These are phyloP conservation scores for Listronotus oregonensis DNA, from an alignment of 1,140 invertebrate genomes.

Conservation along the genomic window DNA sequence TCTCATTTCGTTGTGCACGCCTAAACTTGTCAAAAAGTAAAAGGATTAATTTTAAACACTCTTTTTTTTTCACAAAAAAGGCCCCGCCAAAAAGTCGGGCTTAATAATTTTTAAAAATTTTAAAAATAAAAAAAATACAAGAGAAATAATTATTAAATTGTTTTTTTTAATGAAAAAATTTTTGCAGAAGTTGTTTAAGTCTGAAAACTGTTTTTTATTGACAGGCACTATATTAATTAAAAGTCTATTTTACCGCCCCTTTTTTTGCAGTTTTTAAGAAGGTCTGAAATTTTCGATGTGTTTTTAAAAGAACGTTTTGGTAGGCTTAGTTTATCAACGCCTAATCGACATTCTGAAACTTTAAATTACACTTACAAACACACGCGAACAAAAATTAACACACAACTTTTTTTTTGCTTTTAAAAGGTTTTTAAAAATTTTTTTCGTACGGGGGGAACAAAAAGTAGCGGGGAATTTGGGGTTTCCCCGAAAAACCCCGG, in stretches of 20 bases:
- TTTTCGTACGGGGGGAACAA: not conserved
- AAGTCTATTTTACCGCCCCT: not conserved
- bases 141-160: too few relatives aligned
- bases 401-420: constrained; percentile 18
- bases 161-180: too few relatives aligned
- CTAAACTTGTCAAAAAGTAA: not conserved
- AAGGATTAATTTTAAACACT: not conserved
- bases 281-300: constrained; percentile 25
- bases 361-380: constrained; percentile 34
- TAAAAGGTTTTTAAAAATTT: constrained; percentile 19
- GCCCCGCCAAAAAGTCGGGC: too few relatives aligned
- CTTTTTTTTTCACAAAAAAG: too few relatives aligned
- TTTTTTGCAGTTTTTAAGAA: constrained; percentile 3
- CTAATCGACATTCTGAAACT: constrained; percentile 25
- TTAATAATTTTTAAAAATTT: too few relatives aligned
- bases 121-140: too few relatives aligned
- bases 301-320: constrained; percentile 31
- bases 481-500: too few relatives aligned
- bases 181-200: too few relatives aligned
- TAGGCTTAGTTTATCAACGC: constrained; percentile 32
- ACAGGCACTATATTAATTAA: constrained; percentile 4
- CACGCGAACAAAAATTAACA: constrained; percentile 25
- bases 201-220: too few relatives aligned
- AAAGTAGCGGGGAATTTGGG: not conserved
- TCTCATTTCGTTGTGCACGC: too few relatives aligned